Evolutionary conservation across 2,113 vertebrate genomes (phyloP).

Genomic region (Mystacornis crossleyi): DNA sequence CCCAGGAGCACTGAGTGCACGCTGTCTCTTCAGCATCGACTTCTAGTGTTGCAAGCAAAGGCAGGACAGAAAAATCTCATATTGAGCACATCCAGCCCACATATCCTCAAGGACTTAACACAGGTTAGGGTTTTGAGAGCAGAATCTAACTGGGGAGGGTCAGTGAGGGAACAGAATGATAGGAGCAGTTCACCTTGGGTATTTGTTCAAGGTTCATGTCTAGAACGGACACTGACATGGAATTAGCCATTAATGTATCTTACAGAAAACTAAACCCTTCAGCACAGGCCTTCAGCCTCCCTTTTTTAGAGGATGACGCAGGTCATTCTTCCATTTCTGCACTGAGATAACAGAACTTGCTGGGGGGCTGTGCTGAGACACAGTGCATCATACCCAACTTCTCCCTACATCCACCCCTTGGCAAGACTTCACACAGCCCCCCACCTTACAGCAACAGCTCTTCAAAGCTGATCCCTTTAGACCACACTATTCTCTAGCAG

Average conservation of each 20-base stretch:
- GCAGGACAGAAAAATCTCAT: neutral
- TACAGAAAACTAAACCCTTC: neutral
- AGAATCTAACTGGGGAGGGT: rapidly evolving
- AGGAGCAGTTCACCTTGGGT: neutral
- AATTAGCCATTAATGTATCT: neutral
- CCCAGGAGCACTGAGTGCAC: rapidly evolving
- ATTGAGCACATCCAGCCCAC: neutral
- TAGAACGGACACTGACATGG: neutral
- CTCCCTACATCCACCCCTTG: neutral
- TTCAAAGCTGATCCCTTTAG: neutral
- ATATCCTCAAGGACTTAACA: neutral
- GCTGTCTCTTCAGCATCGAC: rapidly evolving
- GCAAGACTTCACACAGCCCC: neutral
- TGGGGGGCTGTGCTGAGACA: rapidly evolving
- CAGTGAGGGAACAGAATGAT: neutral
- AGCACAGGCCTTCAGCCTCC: neutral
- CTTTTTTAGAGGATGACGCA: neutral
- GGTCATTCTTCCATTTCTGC: neutral
- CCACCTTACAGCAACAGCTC: neutral
- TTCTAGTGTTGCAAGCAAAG: neutral
- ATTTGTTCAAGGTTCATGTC: neutral
- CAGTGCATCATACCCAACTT: rapidly evolving
- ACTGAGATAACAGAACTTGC: neutral
- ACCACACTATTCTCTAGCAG: rapidly evolving
- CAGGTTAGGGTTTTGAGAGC: neutral